These are phyloP conservation scores for Bombus sibiricus DNA, from an alignment of 1,140 invertebrate species.

Conservation along the genomic window DNA sequence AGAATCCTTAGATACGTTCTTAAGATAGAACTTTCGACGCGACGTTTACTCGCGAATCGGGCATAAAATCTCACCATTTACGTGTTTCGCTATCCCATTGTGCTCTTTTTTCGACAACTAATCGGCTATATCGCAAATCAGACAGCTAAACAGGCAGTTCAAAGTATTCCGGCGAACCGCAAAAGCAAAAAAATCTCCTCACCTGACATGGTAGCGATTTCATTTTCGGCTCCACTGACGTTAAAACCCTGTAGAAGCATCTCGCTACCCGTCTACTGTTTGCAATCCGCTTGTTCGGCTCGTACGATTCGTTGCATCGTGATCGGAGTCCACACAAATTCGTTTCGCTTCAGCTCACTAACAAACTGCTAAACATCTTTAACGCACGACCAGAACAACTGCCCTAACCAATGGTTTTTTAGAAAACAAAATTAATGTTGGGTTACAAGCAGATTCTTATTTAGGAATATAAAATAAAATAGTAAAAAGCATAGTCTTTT, in stretches of 20 bases:
- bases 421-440: not conserved
- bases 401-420: not conserved
- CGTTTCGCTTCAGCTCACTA: not conserved
- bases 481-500: not conserved
- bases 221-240: slow-evolving; percentile 22
- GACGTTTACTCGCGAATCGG: slow-evolving; percentile 26
- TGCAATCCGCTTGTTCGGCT: not conserved
- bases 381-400: not conserved
- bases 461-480: not conserved
- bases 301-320: not conserved
- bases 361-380: too few relatives aligned
- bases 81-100: slow-evolving; percentile 1
- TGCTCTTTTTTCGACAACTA: not conserved
- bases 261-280: slow-evolving; percentile 19
- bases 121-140: slow-evolving; percentile 32
- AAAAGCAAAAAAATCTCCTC: not conserved
- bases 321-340: not conserved
- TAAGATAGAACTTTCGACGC: slow-evolving; percentile 61
- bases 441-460: too few relatives aligned
- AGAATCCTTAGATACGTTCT: slow-evolving; percentile 37
- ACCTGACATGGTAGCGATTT: not conserved
- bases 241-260: slow-evolving; percentile 12
- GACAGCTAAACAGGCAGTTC: slow-evolving; percentile 38
- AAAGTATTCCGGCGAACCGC: not conserved
- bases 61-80: slow-evolving; percentile 34